These are phyloP conservation scores for Ailuropoda melanoleuca DNA, from an alignment of 2,113 vertebrate genomes.

Conservation along the genomic window DNA sequence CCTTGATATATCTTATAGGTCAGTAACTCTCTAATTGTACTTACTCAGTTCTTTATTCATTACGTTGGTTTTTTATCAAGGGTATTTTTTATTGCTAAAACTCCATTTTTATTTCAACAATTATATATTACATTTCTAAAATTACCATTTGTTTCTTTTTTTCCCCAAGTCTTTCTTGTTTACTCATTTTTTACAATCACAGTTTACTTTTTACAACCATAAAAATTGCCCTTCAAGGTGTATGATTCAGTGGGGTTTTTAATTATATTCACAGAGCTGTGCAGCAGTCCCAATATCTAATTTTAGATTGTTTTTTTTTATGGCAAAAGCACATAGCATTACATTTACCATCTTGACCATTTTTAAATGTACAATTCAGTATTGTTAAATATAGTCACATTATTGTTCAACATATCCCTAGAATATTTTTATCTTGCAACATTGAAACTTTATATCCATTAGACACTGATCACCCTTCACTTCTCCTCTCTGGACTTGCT, in stretches of 20 bases:
- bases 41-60: neutral
- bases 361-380: neutral
- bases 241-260: neutral
- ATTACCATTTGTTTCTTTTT: neutral
- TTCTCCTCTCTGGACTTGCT: neutral
- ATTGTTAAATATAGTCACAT: neutral
- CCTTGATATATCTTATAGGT: neutral
- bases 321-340: neutral
- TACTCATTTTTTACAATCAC: neutral
- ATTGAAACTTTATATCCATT: neutral
- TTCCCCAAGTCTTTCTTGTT: neutral
- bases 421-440: neutral
- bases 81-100: neutral
- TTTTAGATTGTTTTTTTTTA: neutral
- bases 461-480: neutral
- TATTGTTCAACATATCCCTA: neutral
- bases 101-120: neutral
- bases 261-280: neutral
- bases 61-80: neutral
- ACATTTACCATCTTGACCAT: neutral
- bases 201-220: neutral
- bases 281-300: neutral
- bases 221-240: neutral
- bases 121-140: neutral
- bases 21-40: neutral